Evolutionary conservation across 1,140 invertebrate species (phyloP), one percentile per base, ranked within the genome.

Genomic region (Drosophila santomea): DNA sequence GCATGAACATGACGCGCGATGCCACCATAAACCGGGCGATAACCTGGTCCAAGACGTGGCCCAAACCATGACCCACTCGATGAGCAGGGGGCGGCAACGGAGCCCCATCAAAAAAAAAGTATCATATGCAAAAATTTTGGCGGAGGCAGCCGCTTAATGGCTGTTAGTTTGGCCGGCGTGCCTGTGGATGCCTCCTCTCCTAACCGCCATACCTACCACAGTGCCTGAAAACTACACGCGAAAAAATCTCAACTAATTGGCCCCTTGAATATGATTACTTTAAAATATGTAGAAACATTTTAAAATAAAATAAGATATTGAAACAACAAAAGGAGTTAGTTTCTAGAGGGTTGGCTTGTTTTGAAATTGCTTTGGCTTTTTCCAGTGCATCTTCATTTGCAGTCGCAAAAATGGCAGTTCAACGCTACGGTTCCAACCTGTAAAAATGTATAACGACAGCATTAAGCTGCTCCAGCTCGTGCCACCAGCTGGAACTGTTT

Each of bases 391-490:
- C 17, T 38, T 47, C 50, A 50, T 61, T 50, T 38, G 57, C 45
- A 17, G 15, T 20, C 23, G 17, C 10, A 41, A 25, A 25, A 43
- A 36, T 23, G 62, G 41, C 39, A 62, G 73, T 51, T 55, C 74
- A 68, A 60, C 63, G 62, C 32, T 45, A 25, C 57, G 52, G 44
- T 61, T 81, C 80, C 84, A 88, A 88, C 84, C 84, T 88, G 83
- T 73, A 89, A 88, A 84, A 89, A 89, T 84, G 80, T 90, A 90
- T 89, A 89, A 89, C 84, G 80, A 90, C 84, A 90, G 90, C 88
- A 90, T 90, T 90, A 83, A 90, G 88, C 20, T 20, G 20, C 20
- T 20, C 20, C 20, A 20, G 20, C 88, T 90, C 88, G 88, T 90
- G 88, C 88, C 88, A 90, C 80, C 78, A 89, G 80, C 80, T 74